A percentile compares a stretch with the other conserved stretches of the same genome.
Conservation (phyloP, 2,113 vertebrate species). For the Malurus alboscapulatus region DNA sequence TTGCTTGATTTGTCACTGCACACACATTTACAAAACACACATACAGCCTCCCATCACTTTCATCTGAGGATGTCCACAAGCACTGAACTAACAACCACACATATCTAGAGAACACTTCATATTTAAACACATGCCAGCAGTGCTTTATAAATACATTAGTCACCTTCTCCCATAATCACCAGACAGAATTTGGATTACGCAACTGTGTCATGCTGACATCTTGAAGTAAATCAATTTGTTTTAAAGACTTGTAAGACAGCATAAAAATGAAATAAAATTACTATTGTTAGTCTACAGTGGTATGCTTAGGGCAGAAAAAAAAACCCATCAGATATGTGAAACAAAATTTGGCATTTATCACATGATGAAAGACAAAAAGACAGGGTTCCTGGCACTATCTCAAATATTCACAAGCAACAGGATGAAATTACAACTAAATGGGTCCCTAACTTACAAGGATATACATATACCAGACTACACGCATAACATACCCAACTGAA, state of each 20-base stretch:
- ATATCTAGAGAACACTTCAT: background rate
- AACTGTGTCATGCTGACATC: background rate
- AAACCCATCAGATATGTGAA: rapidly evolving
- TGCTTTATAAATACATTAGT: background rate
- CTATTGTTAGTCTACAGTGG: background rate
- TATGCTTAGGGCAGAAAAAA: background rate
- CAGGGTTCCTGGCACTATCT: background rate
- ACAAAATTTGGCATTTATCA: background rate
- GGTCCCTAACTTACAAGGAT: background rate
- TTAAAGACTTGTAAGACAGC: background rate
- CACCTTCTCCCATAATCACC: background rate
- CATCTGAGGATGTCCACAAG: background rate
- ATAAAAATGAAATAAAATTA: background rate
- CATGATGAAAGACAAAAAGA: background rate
- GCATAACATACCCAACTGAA: background rate
- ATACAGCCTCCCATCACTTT: background rate
- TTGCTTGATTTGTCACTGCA: background rate
- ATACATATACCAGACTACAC: background rate
- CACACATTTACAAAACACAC: background rate
- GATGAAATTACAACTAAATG: background rate
- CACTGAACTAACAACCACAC: background rate
- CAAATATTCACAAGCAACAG: background rate
- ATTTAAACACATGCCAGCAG: background rate
- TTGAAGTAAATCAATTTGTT: background rate
- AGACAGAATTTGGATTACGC: background rate